Evolutionary conservation across 2,888 invertebrate species (phyloP).

Genomic region (Drosophila koepferae): DNA sequence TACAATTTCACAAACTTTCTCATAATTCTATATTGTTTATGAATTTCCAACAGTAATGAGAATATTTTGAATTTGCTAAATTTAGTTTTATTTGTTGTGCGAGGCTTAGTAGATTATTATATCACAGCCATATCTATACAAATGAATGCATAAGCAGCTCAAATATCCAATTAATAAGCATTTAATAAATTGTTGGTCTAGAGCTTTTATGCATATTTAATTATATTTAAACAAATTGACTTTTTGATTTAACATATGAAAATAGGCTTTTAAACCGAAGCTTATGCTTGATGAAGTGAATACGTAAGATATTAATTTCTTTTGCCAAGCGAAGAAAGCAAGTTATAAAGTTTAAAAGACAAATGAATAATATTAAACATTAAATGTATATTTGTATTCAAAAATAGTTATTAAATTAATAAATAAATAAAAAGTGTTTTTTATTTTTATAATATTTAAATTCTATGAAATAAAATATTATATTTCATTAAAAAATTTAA

Average conservation of each 20-base stretch:
- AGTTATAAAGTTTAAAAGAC: no score
- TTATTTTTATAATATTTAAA: no score
- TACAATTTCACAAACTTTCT: not conserved
- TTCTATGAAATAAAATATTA: no score
- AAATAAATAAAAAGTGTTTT: no score
- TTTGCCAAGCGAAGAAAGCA: no score
- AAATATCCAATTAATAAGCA: not conserved
- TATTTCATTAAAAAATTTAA: no score
- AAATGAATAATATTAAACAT: no score
- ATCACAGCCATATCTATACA: not conserved
- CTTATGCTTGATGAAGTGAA: not conserved
- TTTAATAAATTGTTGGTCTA: not conserved
- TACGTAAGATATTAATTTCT: no score
- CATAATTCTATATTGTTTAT: not conserved
- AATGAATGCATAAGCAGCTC: not conserved
- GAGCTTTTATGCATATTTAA: not conserved
- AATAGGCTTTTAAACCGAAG: not conserved
- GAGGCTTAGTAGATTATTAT: not conserved
- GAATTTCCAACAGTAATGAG: not conserved
- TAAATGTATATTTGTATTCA: no score
- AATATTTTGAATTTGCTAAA: not conserved
- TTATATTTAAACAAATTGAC: not conserved
- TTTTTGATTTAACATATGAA: not conserved
- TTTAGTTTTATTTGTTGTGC: not conserved
- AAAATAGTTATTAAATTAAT: no score